These are phyloP conservation scores for Apostichopus californicus DNA, from an alignment of 35 echinoderm and acorn worm species.

Conservation along the genomic window DNA sequence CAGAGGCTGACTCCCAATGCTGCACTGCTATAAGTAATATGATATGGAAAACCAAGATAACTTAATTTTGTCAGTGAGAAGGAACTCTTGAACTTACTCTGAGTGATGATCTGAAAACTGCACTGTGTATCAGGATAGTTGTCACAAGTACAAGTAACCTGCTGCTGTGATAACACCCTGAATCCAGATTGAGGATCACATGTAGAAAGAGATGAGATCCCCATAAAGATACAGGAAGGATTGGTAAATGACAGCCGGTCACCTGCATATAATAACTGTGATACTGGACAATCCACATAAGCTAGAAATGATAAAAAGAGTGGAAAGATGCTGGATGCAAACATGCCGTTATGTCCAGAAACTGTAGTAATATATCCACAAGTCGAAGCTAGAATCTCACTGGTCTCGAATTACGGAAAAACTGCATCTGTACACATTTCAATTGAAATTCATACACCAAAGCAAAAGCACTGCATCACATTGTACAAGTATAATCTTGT, in stretches of 20 bases:
- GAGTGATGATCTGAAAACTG: neutral
- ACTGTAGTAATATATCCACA: too few relatives aligned
- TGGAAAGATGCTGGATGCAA: too few relatives aligned
- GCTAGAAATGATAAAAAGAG: neutral
- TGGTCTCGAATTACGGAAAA: too few relatives aligned
- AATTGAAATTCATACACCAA: too few relatives aligned
- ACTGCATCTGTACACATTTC: too few relatives aligned
- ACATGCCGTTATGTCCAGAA: too few relatives aligned
- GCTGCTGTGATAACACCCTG: neutral
- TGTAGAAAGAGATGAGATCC: neutral
- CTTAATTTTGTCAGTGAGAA: neutral
- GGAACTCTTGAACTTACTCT: neutral
- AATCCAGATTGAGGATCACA: neutral
- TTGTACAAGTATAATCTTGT: too few relatives aligned
- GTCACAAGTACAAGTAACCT: neutral
- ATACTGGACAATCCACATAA: neutral
- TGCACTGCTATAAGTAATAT: too few relatives aligned
- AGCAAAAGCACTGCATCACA: too few relatives aligned
- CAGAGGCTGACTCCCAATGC: too few relatives aligned
- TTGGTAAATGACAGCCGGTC: neutral
- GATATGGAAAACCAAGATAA: too few relatives aligned
- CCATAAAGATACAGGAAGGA: neutral
- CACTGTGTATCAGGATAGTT: conserved; percentile 2
- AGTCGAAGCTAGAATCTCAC: too few relatives aligned
- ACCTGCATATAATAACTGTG: neutral